Base-by-base conservation (phyloP, 1,140 invertebrate genomes). In the Temnothorax curvispinosus region DNA sequence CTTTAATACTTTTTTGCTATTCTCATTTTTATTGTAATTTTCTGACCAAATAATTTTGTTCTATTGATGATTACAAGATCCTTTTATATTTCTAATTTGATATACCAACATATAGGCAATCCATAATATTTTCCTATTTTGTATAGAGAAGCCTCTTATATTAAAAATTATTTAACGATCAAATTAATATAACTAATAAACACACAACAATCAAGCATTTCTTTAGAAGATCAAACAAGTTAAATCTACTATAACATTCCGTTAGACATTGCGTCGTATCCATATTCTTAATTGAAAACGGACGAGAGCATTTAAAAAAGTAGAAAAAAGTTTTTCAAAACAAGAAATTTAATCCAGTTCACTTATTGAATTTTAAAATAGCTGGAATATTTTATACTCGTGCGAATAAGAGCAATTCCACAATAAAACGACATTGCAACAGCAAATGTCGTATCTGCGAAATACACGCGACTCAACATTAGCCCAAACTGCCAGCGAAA, bases 401-500 rank as follows among this genome's bases (percentile, higher is more conserved):
- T 13, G 13, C 32, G 44, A 65, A 41, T 54, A 81, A 56, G 35
- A 52, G 13, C n/a, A n/a, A 35, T 21, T 50, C 38, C n/a, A 62
- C 56, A 35, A 52, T n/a, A 32, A 72, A 21, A 54, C 21, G 18
- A 35, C 41, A 27, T 11, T 47, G 5, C n/a, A 6, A 47, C 60
- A 32, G 44, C 27, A n/a, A 82, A 82, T 74, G 80, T 84, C 80
- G 44, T 84, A n/a, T 60, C 80, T 54, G 7, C 27, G 69, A 41
- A 60, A 82, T 60, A 47, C 67, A 9, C 15, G 54, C 67, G 27
- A 58, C 50, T 8, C 38, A 15, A 47, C 76, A 78, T 81, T 71
- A 81, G 52, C 47, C 50, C n/a, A 71, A 81, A 71, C 50, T 32
- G 80, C 32, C 41, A 47, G 44, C 11, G 38, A 18, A 62, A 54